Percentiles rank a stretch among this genome's conserved stretches.
Conservation (phyloP, 2,797 vertebrate genomes). For the Sandelia bainsii region DNA sequence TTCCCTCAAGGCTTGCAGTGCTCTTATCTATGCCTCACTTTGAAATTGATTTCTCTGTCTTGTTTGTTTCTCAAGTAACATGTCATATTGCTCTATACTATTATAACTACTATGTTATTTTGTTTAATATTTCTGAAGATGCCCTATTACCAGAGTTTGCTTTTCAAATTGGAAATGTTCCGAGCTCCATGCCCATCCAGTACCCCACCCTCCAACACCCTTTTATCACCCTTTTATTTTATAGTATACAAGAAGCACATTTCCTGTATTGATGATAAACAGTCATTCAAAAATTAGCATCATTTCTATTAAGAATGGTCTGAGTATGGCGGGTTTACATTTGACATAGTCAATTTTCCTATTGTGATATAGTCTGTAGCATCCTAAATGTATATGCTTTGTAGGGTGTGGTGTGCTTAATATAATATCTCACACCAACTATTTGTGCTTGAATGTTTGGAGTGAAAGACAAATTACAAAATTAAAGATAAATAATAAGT, state of each 20-base stretch:
- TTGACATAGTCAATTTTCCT: background rate
- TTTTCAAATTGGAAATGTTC: background rate
- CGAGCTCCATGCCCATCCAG: background rate
- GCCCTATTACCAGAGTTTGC: conserved; percentile 2
- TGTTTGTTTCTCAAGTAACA: conserved; percentile 48
- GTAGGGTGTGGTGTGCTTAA: background rate
- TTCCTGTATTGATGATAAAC: background rate
- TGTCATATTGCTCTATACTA: background rate
- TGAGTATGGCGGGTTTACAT: background rate
- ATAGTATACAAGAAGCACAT: background rate
- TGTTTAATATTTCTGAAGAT: conserved; percentile 40
- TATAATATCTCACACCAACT: too few species aligned
- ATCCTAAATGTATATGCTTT: background rate
- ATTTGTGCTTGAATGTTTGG: too few species aligned
- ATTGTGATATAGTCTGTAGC: background rate
- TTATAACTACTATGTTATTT: conserved; percentile 7
- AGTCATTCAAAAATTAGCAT: background rate
- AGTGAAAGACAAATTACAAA: too few species aligned
- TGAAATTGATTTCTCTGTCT: conserved; percentile 45
- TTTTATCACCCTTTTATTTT: background rate
- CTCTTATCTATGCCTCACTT: conserved; percentile 54
- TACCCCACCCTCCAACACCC: background rate
- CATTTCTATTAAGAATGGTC: background rate
- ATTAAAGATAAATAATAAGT: too few species aligned
- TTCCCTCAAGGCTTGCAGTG: conserved; percentile 44